phyloP scores from a whole-genome alignment of 1,140 invertebrate species.

The Andricus grossulariae region DNA sequence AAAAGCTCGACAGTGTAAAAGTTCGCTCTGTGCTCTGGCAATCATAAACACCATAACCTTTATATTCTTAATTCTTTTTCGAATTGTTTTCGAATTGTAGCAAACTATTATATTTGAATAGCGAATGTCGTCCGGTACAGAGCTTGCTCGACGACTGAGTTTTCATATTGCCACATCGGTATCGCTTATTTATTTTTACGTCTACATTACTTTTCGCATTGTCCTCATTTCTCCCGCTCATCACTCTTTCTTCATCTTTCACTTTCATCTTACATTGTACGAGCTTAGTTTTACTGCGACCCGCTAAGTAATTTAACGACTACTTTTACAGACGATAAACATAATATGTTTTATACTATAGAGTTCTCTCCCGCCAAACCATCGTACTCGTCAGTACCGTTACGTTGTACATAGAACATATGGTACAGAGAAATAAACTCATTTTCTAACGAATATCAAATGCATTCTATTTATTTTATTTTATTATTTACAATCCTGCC shows the following conservation, averaged over 20 bases:
- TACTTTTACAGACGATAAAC: constrained; percentile 53
- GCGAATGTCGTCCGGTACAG: constrained; percentile 71
- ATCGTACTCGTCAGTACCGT: constrained; percentile 74
- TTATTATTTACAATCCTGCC: constrained; percentile 10
- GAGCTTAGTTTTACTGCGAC: constrained; percentile 38
- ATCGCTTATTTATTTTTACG: constrained; percentile 75
- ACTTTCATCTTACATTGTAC: constrained; percentile 42
- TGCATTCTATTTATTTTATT: constrained; percentile 19
- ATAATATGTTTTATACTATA: constrained; percentile 64
- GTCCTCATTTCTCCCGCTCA: constrained; percentile 41
- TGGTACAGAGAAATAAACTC: constrained; percentile 76
- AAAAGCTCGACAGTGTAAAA: constrained; percentile 69
- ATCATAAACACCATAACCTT: constrained; percentile 53
- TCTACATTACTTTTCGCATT: constrained; percentile 56
- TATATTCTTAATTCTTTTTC: constrained; percentile 39
- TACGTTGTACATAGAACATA: constrained; percentile 75
- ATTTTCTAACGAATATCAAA: constrained; percentile 72
- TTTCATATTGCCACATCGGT: constrained; percentile 68
- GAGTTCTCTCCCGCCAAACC: constrained; percentile 69
- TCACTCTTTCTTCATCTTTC: constrained; percentile 34
- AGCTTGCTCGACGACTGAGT: constrained; percentile 70
- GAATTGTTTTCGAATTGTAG: constrained; percentile 17
- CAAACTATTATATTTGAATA: constrained; percentile 44
- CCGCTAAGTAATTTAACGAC: constrained; percentile 48
- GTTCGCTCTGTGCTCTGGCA: constrained; percentile 74